Conservation (phyloP, 2,797 vertebrate species). For the Falco concolor region DNA sequence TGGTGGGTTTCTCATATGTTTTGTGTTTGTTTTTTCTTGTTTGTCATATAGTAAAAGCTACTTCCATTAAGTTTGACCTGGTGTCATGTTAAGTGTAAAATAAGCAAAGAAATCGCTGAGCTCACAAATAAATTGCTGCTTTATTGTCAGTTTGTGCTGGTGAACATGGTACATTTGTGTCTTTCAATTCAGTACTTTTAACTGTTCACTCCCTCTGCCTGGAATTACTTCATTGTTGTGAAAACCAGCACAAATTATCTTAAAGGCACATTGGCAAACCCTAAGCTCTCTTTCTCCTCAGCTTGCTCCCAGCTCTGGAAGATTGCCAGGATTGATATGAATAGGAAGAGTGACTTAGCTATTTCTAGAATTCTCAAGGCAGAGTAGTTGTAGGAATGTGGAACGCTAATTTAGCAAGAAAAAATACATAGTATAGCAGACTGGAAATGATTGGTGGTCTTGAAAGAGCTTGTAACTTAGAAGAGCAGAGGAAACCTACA, state of each 20-base stretch:
- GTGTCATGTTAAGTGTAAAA: background rate
- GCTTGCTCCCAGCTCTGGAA: constrained; percentile 9
- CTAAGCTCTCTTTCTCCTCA: background rate
- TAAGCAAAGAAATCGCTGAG: background rate
- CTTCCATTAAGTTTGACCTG: background rate
- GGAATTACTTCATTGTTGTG: background rate
- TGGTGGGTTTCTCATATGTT: background rate
- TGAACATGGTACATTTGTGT: background rate
- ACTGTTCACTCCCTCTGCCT: background rate
- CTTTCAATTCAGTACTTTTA: background rate
- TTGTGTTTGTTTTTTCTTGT: background rate
- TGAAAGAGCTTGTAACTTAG: background rate
- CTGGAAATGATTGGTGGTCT: background rate
- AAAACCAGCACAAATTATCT: constrained; percentile 1
- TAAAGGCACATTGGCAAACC: background rate
- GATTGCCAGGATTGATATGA: background rate
- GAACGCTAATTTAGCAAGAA: background rate
- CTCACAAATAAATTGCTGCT: background rate
- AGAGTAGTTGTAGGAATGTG: background rate
- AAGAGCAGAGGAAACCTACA: background rate
- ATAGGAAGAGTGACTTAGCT: constrained; percentile 34
- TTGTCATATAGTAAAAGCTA: background rate
- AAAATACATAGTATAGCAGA: background rate
- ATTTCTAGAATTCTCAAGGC: constrained; percentile 38
- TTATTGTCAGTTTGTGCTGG: background rate